Evolutionary conservation across 2,113 vertebrate genomes (phyloP).

Genomic region (Tyrannus savana): DNA sequence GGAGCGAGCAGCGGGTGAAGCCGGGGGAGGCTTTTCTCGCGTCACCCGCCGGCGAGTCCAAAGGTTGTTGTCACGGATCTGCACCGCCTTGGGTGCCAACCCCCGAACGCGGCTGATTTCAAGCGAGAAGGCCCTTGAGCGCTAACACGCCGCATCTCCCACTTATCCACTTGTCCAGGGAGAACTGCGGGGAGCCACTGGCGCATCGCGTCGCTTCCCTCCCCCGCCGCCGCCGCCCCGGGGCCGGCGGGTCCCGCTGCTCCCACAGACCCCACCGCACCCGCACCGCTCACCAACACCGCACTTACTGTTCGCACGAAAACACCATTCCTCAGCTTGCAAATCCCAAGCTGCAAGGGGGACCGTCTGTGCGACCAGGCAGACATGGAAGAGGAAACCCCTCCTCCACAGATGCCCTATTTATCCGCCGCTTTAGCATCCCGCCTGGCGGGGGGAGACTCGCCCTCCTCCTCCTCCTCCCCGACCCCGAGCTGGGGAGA

Average conservation of each 20-base stretch:
- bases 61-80: background rate
- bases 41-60: background rate
- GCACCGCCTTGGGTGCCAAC: background rate
- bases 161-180: background rate
- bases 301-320: slow-evolving; percentile 77
- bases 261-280: background rate
- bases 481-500: background rate
- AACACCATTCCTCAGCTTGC: slow-evolving; percentile 76
- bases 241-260: background rate
- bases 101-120: background rate
- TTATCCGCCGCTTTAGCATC: slow-evolving; percentile 72
- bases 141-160: slow-evolving; percentile 11
- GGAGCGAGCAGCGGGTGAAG: background rate
- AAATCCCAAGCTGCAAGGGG: slow-evolving; percentile 35
- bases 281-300: background rate
- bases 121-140: background rate
- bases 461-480: background rate
- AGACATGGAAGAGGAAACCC: slow-evolving; percentile 64
- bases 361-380: slow-evolving; percentile 34
- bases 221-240: background rate
- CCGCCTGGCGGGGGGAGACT: background rate
- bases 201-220: background rate
- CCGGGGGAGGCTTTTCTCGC: background rate
- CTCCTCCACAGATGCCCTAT: slow-evolving; percentile 74
- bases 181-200: background rate